Base-by-base conservation (phyloP, 2,113 vertebrate genomes). In the Emydocephalus ijimae region DNA sequence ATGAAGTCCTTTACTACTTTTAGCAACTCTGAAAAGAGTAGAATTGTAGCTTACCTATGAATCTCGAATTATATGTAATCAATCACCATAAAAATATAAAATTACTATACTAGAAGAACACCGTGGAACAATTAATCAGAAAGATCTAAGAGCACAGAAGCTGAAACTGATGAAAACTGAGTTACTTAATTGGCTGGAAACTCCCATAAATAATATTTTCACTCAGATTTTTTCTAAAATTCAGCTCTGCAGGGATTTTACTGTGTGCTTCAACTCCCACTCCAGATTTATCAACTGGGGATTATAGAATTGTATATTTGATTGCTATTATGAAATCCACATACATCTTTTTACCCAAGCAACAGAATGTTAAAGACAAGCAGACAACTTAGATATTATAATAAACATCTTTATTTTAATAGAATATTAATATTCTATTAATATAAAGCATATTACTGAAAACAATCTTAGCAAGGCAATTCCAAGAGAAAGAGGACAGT, bases 71-170 rank as follows among this genome's bases (percentile, higher is more conserved):
- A 93, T 89, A 85, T 85, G 55, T 91, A 89, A 56, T 26, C 48
- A 39, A 91, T 91, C 87, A 93, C 54, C 64, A 59, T 54, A 88
- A 89, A 81, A 50, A 57, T 50, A 88, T 91, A 26, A 88, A 93
- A 93, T 85, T 69, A 91, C 52, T 54, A 39, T 29, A 81, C 21
- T 61, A 88, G 90, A 64, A 88, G 64, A 93, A 91, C 43, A 91
- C 23, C 26, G 45, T 61, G 93, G n/a, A 91, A 45, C 87, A 91
- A 88, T 93, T 93, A 93, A 93, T 85, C 93, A 85, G 93, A 91
- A 89, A 91, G 55, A 14, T 90, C 45, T 54, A 91, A 91, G 69
- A 89, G 87, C 64, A 93, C 45, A 85, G 90, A 86, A 89, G n/a
- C 87, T 88, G 69, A 89, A 57, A n/a, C 87, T 55, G 87, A 93